Conservation (phyloP, 2,113 vertebrate species). For the Upupa epops region DNA sequence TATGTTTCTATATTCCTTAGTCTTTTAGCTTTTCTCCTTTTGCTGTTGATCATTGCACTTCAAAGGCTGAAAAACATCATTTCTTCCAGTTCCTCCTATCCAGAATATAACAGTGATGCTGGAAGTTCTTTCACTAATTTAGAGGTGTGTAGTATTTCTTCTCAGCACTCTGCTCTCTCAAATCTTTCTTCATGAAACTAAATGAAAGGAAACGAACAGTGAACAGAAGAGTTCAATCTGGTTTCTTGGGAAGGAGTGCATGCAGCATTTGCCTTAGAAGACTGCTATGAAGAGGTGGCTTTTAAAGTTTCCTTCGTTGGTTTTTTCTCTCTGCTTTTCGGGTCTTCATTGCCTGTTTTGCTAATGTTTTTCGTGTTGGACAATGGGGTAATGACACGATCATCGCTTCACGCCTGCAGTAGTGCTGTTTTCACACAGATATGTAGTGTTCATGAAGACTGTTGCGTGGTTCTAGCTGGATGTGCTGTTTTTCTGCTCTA, state of each 20-base stretch:
- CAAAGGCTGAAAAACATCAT: conserved; percentile 97
- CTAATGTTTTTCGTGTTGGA: conserved; percentile 27
- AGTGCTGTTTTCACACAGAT: background rate
- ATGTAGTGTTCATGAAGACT: background rate
- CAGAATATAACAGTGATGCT: conserved; percentile 88
- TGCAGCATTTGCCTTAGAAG: conserved; percentile 44
- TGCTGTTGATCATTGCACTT: conserved; percentile 90
- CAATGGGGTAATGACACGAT: background rate
- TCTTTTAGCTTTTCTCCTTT: conserved; percentile 90
- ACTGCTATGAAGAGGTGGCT: conserved; percentile 24
- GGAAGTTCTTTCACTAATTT: conserved; percentile 97
- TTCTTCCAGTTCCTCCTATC: conserved; percentile 90
- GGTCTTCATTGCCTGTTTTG: background rate
- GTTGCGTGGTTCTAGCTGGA: background rate
- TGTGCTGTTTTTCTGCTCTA: background rate
- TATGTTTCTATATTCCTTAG: conserved; percentile 97
- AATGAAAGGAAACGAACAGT: background rate
- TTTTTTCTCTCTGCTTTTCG: background rate
- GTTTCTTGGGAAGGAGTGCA: conserved; percentile 3
- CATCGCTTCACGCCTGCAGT: background rate
- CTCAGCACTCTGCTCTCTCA: conserved; percentile 89
- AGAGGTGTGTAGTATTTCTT: conserved; percentile 96
- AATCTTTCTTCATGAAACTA: conserved; percentile 85
- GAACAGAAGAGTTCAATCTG: background rate
- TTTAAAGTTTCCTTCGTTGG: background rate